A percentile compares a stretch with the other conserved stretches of the same genome.
phyloP scores from a whole-genome alignment of 1,140 invertebrate genomes.

The Drosophila teissieri region DNA sequence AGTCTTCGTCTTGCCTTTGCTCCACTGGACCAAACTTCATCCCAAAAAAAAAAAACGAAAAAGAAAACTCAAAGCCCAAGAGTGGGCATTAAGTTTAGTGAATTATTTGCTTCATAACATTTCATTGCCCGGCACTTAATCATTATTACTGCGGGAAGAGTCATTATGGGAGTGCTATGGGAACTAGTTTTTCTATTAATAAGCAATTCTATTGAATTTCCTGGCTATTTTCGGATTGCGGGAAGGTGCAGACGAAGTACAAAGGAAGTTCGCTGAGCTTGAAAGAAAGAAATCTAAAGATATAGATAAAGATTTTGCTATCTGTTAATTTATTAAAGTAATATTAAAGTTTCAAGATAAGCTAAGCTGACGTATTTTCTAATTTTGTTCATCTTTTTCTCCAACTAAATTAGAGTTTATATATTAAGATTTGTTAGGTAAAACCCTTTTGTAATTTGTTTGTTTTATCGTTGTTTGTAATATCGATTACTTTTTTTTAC shows the following conservation, averaged over 20 bases:
- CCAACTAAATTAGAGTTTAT: neutral
- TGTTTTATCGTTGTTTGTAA: too few species aligned
- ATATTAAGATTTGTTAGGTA: too few species aligned
- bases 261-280: constrained; percentile 20
- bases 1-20: constrained; percentile 41
- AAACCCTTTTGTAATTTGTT: too few species aligned
- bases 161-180: constrained; percentile 23
- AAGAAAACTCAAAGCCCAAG: constrained; percentile 4
- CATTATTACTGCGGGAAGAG: constrained; percentile 44
- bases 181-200: constrained; percentile 52
- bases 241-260: neutral
- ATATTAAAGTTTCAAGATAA: too few species aligned
- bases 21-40: constrained; percentile 12
- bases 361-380: too few species aligned
- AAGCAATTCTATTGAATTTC: constrained; percentile 40
- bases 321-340: too few species aligned
- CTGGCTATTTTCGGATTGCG: constrained; percentile 24
- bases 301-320: too few species aligned
- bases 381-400: too few species aligned
- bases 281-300: too few species aligned
- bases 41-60: neutral
- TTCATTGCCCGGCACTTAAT: constrained; percentile 58
- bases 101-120: constrained; percentile 60
- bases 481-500: neutral
- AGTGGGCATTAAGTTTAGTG: constrained; percentile 44